Percentiles rank a stretch among this genome's conserved stretches.
These are phyloP conservation scores for Rallus limicola DNA, from an alignment of 2,113 vertebrate species.

Conservation along the genomic window DNA sequence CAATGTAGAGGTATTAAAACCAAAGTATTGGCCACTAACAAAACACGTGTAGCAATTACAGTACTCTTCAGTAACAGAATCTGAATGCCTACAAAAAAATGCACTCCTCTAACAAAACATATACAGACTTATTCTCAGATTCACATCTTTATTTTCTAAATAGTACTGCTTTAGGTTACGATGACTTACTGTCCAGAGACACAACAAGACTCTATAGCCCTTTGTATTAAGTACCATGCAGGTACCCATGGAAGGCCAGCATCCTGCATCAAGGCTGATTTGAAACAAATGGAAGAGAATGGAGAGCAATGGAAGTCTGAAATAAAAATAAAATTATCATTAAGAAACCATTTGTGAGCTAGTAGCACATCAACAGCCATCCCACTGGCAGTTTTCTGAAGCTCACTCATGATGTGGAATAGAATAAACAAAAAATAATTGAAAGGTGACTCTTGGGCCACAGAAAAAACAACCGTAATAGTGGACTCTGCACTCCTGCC, in stretches of 20 bases:
- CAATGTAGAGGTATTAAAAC: slow-evolving; percentile 14
- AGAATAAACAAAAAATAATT: not conserved
- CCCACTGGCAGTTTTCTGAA: not conserved
- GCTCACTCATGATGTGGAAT: not conserved
- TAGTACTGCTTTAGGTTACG: not conserved
- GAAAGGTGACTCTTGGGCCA: not conserved
- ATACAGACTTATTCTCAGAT: not conserved
- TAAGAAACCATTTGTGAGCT: not conserved
- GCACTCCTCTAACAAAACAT: not conserved
- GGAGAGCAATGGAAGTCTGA: not conserved
- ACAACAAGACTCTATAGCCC: not conserved
- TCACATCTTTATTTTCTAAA: not conserved
- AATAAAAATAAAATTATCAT: not conserved
- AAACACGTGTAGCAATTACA: slow-evolving; percentile 24
- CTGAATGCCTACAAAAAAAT: slow-evolving; percentile 7
- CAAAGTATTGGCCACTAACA: slow-evolving; percentile 26
- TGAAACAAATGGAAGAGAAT: not conserved
- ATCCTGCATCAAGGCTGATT: not conserved
- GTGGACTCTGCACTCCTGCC: not conserved
- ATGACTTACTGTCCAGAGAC: not conserved
- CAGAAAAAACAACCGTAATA: not conserved
- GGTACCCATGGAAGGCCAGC: not conserved
- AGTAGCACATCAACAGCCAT: not conserved
- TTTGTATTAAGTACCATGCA: not conserved
- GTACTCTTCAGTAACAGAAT: slow-evolving; percentile 51